Evolutionary conservation across 1,140 invertebrate genomes (phyloP).

Genomic region (Ladona fulva): DNA sequence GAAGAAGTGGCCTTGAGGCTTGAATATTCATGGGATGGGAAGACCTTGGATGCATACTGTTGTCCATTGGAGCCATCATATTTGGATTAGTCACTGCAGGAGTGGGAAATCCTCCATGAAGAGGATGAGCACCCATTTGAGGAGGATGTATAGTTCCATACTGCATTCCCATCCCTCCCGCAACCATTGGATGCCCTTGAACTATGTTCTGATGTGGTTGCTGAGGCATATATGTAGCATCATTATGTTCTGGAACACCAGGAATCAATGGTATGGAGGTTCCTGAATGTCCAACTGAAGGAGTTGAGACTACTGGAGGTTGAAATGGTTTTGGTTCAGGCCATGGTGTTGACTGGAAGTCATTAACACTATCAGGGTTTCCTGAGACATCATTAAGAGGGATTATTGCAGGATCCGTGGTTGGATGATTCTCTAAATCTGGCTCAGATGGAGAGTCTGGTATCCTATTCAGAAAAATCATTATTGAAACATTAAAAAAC

Average conservation of each 20-base stretch:
- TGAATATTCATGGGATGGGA: background rate
- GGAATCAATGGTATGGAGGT: background rate
- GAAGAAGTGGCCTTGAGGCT: background rate
- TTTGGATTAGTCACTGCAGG: background rate
- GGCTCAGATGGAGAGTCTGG: conserved; percentile 80
- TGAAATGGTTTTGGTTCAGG: conserved; percentile 57
- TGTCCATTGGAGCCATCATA: background rate
- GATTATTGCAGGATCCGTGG: conserved; percentile 68
- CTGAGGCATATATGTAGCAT: background rate
- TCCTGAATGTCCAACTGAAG: background rate
- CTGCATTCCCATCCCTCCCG: background rate
- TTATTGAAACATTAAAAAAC: background rate
- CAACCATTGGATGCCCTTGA: background rate
- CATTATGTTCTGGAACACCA: background rate
- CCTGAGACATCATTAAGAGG: conserved; percentile 80
- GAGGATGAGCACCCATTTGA: background rate
- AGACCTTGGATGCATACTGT: background rate
- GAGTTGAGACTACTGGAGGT: background rate
- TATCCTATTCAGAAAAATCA: conserved; percentile 41
- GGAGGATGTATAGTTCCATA: background rate
- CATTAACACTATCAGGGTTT: conserved; percentile 65
- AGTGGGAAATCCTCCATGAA: background rate
- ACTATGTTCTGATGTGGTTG: background rate
- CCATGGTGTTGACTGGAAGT: conserved; percentile 64
- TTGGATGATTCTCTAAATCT: conserved; percentile 65